phyloP scores from a whole-genome alignment of 1,140 invertebrate genomes.

The Drosophila sucinea region DNA sequence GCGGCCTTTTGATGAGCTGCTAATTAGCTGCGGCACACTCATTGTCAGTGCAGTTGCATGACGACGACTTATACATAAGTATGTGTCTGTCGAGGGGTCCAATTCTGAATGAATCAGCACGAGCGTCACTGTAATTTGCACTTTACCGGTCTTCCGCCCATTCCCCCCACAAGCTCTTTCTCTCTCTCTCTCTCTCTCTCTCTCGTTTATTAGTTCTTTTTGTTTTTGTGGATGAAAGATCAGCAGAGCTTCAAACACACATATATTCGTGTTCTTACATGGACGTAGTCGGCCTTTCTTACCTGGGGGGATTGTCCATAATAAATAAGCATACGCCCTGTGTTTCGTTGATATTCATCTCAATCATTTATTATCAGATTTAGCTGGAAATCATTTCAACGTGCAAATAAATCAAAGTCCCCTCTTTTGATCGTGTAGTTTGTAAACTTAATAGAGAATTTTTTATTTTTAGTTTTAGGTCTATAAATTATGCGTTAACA shows the following conservation, averaged over 20 bases:
- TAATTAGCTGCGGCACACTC: constrained; percentile 57
- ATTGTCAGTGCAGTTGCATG: not conserved
- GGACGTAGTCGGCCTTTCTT: not conserved
- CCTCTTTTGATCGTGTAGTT: no score
- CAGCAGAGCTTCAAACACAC: not conserved
- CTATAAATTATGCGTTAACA: no score
- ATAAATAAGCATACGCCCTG: no score
- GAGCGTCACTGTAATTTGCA: constrained; percentile 74
- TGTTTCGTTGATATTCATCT: no score
- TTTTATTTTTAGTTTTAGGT: not conserved
- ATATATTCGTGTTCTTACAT: not conserved
- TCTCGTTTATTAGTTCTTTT: constrained; percentile 19
- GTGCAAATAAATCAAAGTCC: no score
- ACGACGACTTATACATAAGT: not conserved
- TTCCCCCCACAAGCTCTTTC: not conserved
- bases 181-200: not conserved
- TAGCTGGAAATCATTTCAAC: no score
- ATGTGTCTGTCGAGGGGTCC: constrained; percentile 50
- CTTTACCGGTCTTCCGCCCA: constrained; percentile 48
- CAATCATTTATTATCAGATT: no score
- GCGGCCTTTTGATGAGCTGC: constrained; percentile 75
- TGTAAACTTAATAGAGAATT: not conserved
- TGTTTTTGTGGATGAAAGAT: constrained; percentile 3
- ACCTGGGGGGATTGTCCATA: no score
- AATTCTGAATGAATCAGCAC: constrained; percentile 76